Conservation (phyloP, 2,888 invertebrate species). For the Macropis europaea region DNA sequence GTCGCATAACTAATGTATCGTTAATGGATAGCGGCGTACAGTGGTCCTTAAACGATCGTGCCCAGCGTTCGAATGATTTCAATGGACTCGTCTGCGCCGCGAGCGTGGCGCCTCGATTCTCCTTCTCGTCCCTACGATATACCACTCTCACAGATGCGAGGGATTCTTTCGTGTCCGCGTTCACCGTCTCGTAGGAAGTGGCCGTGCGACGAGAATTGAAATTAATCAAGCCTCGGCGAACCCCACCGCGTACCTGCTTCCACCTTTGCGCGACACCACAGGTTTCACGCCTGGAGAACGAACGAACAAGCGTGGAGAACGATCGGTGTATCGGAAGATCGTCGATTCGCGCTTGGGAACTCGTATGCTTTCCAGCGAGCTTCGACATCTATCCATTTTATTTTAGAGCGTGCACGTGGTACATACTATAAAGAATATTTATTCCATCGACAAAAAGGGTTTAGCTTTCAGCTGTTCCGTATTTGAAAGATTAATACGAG, state of each 20-base stretch:
- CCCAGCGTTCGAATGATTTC: constrained; percentile 50
- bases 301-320: too few relatives aligned
- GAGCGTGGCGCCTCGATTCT: constrained; percentile 53
- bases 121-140: constrained; percentile 24
- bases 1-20: constrained; percentile 24
- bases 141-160: too few relatives aligned
- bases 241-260: constrained; percentile 7
- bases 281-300: too few relatives aligned
- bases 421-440: too few relatives aligned
- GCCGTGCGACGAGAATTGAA: constrained; percentile 71
- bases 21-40: constrained; percentile 49
- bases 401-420: too few relatives aligned
- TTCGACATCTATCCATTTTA: too few relatives aligned
- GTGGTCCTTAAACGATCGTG: constrained; percentile 52
- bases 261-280: constrained; percentile 30
- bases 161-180: constrained; percentile 61
- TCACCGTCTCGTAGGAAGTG: constrained; percentile 63
- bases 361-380: too few relatives aligned
- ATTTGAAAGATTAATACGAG: too few relatives aligned
- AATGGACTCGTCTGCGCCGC: constrained; percentile 38
- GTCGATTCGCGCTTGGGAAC: too few relatives aligned
- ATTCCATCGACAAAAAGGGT: too few relatives aligned
- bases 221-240: constrained; percentile 61
- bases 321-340: too few relatives aligned
- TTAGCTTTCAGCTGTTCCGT: too few relatives aligned